Percentiles rank a stretch among this genome's conserved stretches.
phyloP scores from a whole-genome alignment of 1,140 invertebrate species.

The Cylas formicarius region DNA sequence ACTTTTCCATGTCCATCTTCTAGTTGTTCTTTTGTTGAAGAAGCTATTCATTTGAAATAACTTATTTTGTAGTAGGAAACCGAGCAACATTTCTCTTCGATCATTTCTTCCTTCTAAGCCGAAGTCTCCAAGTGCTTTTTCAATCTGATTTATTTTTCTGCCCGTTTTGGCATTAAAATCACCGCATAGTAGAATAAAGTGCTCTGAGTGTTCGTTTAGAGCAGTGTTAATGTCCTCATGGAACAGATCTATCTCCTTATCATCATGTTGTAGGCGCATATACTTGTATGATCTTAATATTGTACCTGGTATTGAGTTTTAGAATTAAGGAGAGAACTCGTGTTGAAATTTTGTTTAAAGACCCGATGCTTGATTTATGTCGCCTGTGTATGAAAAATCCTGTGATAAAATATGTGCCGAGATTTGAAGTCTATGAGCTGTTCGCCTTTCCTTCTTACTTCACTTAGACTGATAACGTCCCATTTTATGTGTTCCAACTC shows the following conservation, averaged over 20 bases:
- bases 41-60: constrained; percentile 15
- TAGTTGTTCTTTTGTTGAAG: constrained; percentile 7
- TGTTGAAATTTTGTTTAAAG: constrained; percentile 13
- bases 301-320: too few relatives aligned
- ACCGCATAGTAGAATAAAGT: too few relatives aligned
- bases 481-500: constrained; percentile 16
- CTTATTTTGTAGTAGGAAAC: constrained; percentile 13
- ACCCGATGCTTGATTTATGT: constrained; percentile 11
- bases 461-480: constrained; percentile 16
- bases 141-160: constrained; percentile 1
- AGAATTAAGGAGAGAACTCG: too few relatives aligned
- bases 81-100: constrained; percentile 8
- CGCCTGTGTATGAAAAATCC: constrained; percentile 13
- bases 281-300: too few relatives aligned
- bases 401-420: constrained; percentile 14
- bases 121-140: constrained; percentile 5
- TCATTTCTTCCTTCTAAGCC: constrained; percentile 8
- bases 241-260: too few relatives aligned
- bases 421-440: constrained; percentile 12
- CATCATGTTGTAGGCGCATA: too few relatives aligned
- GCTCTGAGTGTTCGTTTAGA: too few relatives aligned
- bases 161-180: constrained; percentile 10
- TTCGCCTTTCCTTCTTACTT: constrained; percentile 13
- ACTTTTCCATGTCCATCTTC: constrained; percentile 11
- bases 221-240: too few relatives aligned